Percentiles rank a stretch among this genome's conserved stretches.
Evolutionary conservation across 2,113 vertebrate species (phyloP).

Genomic region (Microcebus murinus): DNA sequence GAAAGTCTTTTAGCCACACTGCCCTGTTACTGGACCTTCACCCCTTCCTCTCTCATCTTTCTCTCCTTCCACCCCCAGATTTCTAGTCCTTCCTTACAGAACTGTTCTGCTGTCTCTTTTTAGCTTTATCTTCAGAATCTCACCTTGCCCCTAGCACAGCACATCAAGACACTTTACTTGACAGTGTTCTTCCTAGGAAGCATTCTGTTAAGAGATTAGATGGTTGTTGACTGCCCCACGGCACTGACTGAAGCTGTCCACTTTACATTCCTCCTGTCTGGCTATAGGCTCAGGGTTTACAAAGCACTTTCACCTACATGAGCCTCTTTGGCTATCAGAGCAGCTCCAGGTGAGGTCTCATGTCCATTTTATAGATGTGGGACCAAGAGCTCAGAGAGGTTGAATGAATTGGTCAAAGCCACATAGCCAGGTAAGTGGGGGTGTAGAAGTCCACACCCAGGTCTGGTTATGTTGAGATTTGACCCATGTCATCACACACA

Average conservation of each 20-base stretch:
- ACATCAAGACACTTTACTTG: neutral
- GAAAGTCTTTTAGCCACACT: neutral
- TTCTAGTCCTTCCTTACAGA: neutral
- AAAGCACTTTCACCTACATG: neutral
- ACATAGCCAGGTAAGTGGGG: neutral
- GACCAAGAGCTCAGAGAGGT: neutral
- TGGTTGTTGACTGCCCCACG: neutral
- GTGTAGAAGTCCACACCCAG: neutral
- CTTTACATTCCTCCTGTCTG: neutral
- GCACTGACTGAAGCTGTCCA: neutral
- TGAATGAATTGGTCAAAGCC: neutral
- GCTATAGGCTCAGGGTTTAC: neutral
- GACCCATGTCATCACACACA: neutral
- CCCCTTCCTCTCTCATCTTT: neutral
- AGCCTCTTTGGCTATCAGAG: neutral
- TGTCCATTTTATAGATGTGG: neutral
- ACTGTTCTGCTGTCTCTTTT: neutral
- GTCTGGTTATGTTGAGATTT: neutral
- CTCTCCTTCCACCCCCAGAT: neutral
- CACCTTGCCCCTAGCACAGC: neutral
- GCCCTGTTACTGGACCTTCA: neutral
- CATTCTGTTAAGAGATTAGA: neutral
- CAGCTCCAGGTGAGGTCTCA: neutral
- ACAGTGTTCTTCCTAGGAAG: neutral
- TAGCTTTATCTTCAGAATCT: neutral